Base-by-base conservation (phyloP, 30 jellyfish, hydroid and myxozoan species). In the Hydra vulgaris region DNA sequence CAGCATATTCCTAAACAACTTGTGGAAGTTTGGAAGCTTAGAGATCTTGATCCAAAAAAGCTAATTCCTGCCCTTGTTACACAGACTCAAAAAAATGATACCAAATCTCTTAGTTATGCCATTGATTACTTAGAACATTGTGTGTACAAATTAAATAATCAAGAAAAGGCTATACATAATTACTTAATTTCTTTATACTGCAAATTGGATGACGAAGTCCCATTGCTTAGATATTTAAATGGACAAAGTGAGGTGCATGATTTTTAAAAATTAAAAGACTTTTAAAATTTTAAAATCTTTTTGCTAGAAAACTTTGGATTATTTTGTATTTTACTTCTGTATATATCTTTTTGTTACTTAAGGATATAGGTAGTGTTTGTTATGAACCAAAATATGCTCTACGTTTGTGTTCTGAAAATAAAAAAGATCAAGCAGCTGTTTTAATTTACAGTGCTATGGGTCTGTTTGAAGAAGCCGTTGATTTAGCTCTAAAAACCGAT, bases 41-140 rank as follows among this genome's bases (percentile, higher is more conserved):
- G 94, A 53, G 83, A 87, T 69, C 79, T 89, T 55, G 94, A 85
- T 21, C 95, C 97, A 0, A 85, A 88, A 26, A 76, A 73, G 20
- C 87, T 89, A 23, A 89, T 89, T 21, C 97, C 97, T n/a, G 95
- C 97, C 0, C 71, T 89, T 72, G 97, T 89, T 5, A 89, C 97
- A 3, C 97, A 76, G 61, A 92, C 91, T 53, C 94, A 89, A 54
- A 81, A 54, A 21, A 84, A 87, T 27, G 89, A 85, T 53, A 81
- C 73, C n/a, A n/a, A 86, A 23, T 79, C 85, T 54, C 73, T 90
- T 17, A 74, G 79, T 4, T 86, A 79, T 55, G 96, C 96, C 0
- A 79, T 92, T n/a, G 94, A 85, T 25, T 92, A 92, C 67, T 94
- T 92, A 56, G 96, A 87, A 77, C 96, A 92, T 84, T 92, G 99